These are phyloP conservation scores for Portevinia maculata DNA, from an alignment of 2,888 invertebrate species.

Conservation along the genomic window DNA sequence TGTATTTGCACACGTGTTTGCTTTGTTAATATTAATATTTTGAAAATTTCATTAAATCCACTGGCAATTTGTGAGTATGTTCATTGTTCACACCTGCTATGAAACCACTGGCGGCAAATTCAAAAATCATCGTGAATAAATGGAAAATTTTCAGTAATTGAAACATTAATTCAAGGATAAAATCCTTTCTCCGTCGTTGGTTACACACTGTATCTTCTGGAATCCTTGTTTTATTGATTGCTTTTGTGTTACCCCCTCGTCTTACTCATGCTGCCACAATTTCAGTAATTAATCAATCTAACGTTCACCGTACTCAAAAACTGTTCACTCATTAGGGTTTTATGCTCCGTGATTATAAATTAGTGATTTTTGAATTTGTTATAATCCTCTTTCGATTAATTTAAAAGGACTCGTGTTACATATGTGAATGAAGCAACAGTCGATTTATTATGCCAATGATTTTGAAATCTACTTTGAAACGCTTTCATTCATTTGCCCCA, in stretches of 20 bases:
- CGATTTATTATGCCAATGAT: not conserved
- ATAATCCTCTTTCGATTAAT: slow-evolving; percentile 9
- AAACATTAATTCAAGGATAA: not conserved
- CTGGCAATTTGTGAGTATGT: not conserved
- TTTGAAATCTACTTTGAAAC: too few species aligned
- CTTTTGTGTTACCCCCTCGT: not conserved
- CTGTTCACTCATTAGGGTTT: not conserved
- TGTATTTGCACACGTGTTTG: not conserved
- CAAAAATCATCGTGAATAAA: slow-evolving; percentile 29
- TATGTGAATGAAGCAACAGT: not conserved
- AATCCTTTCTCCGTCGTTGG: not conserved
- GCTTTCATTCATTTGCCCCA: not conserved
- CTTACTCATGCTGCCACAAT: not conserved
- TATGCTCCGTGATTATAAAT: slow-evolving; percentile 5
- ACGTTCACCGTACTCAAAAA: not conserved
- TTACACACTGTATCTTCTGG: not conserved
- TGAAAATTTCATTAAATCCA: slow-evolving; percentile 18
- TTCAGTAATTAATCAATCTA: slow-evolving; percentile 22
- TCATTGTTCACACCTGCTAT: not conserved
- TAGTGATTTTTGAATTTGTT: slow-evolving; percentile 28
- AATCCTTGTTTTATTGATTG: slow-evolving; percentile 16
- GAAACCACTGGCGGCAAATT: slow-evolving; percentile 13
- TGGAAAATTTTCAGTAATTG: not conserved
- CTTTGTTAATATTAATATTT: slow-evolving; percentile 15
- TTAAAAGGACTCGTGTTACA: not conserved